These are phyloP conservation scores for Idaea straminata DNA, from an alignment of 2,888 invertebrate genomes.

Conservation along the genomic window DNA sequence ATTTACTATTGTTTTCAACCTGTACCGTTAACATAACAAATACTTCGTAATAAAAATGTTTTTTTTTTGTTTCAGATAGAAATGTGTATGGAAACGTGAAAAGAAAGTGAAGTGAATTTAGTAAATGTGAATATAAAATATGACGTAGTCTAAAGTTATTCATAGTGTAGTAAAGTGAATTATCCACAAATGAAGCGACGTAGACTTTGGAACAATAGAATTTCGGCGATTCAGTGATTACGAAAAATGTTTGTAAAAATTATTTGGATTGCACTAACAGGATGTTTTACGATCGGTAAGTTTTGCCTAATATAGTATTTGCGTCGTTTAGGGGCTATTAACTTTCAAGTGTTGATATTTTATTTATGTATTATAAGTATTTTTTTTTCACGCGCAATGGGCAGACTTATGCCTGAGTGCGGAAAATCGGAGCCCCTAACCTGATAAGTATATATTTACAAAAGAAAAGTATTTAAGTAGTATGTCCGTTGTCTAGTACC, in stretches of 20 bases:
- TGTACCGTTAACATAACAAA: no score
- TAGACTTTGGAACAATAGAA: conserved; percentile 38
- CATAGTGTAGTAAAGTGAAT: conserved; percentile 38
- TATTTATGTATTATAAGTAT: no score
- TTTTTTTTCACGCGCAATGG: no score
- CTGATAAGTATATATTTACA: no score
- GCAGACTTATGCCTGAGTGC: no score
- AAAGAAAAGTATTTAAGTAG: no score
- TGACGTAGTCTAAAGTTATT: conserved; percentile 29
- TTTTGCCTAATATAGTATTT: neutral
- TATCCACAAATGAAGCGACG: conserved; percentile 69
- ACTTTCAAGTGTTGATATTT: no score
- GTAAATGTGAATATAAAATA: conserved; percentile 9
- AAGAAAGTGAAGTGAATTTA: conserved; percentile 19
- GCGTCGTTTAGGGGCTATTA: no score
- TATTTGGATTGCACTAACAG: conserved; percentile 47
- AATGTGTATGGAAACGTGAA: conserved; percentile 1
- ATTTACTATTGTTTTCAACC: no score
- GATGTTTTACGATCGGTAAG: conserved; percentile 56
- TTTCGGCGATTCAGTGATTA: conserved; percentile 50
- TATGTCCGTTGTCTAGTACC: no score
- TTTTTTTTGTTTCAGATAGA: conserved; percentile 27
- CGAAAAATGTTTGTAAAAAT: conserved; percentile 42
- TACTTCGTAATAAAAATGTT: conserved; percentile 3
- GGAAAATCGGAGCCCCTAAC: no score